A percentile compares a stretch with the other conserved stretches of the same genome.
Conservation (phyloP, 2,888 invertebrate species). For the Clanis bilineata region DNA sequence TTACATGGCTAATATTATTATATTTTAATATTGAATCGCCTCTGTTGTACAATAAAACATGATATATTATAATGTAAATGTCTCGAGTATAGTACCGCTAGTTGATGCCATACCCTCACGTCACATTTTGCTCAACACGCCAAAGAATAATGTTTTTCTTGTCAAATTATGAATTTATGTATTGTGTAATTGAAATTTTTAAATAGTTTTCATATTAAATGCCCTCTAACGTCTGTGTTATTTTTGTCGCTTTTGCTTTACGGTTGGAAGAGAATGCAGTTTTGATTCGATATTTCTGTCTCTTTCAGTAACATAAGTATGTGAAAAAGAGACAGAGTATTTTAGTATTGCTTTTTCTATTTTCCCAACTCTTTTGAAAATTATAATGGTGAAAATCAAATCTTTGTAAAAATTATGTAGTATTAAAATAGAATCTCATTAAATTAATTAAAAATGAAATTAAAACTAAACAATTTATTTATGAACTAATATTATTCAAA, state of each 20-base stretch:
- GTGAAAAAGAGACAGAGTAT: background rate
- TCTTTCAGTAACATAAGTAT: background rate
- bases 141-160: constrained; percentile 60
- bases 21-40: too few relatives aligned
- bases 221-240: background rate
- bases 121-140: constrained; percentile 76
- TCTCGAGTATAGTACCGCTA: constrained; percentile 65
- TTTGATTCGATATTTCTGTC: background rate
- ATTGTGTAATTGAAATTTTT: constrained; percentile 9
- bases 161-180: constrained; percentile 19
- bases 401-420: constrained; percentile 26
- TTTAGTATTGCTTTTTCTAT: background rate
- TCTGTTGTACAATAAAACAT: too few relatives aligned
- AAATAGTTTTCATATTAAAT: background rate
- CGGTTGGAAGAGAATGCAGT: background rate
- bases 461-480: constrained; percentile 28
- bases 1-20: too few relatives aligned
- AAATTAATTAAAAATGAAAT: constrained; percentile 23
- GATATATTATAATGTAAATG: constrained; percentile 30
- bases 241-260: constrained; percentile 1
- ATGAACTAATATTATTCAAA: constrained; percentile 25
- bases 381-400: background rate
- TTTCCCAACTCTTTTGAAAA: background rate
- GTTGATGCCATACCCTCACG: constrained; percentile 64
- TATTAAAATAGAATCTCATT: constrained; percentile 41